These are phyloP conservation scores for Amazona finschi DNA, from an alignment of 2,797 vertebrate species.

Conservation along the genomic window DNA sequence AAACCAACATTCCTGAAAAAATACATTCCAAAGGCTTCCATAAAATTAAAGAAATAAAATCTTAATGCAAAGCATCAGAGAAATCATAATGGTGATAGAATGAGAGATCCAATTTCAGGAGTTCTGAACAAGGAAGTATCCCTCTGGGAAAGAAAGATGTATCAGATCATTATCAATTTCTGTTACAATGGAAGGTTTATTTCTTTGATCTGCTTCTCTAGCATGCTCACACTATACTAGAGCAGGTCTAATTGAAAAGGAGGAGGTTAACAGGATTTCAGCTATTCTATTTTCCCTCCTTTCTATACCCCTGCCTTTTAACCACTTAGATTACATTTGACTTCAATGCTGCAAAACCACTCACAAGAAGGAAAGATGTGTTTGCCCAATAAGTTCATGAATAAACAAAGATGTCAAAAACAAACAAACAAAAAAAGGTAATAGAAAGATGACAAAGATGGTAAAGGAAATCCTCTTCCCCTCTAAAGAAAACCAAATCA, in stretches of 20 bases:
- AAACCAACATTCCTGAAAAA: not conserved
- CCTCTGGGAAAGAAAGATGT: not conserved
- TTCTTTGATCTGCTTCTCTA: not conserved
- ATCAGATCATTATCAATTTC: not conserved
- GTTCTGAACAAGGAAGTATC: not conserved
- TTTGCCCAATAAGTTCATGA: not conserved
- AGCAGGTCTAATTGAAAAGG: not conserved
- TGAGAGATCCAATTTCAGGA: not conserved
- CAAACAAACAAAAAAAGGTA: too few relatives aligned
- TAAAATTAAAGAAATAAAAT: not conserved
- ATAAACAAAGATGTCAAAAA: not conserved
- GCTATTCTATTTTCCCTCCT: not conserved
- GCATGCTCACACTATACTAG: accelerated
- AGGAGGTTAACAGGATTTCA: not conserved
- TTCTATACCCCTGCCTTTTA: not conserved
- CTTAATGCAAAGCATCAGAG: not conserved
- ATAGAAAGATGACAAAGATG: not conserved
- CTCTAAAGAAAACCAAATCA: not conserved
- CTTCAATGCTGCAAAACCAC: not conserved
- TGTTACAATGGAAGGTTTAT: not conserved
- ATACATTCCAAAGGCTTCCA: not conserved
- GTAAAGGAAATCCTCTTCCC: not conserved
- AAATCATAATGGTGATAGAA: not conserved
- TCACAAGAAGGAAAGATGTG: not conserved
- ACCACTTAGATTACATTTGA: not conserved